Conservation (phyloP, 2,113 vertebrate species). For the Elaphurus davidianus region DNA sequence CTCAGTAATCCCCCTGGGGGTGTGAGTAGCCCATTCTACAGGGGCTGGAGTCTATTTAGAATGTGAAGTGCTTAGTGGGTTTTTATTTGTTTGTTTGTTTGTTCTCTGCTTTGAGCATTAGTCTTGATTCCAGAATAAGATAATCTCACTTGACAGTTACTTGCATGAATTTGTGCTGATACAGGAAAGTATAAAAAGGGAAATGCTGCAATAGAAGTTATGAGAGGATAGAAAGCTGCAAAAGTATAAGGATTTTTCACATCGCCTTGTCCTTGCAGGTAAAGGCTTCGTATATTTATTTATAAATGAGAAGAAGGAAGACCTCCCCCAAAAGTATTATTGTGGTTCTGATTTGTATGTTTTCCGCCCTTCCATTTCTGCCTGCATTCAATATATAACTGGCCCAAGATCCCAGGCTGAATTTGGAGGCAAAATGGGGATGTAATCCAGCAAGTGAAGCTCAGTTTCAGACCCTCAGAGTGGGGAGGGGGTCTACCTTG, state of each 20-base stretch:
- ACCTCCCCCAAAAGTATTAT: not conserved
- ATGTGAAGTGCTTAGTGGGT: not conserved
- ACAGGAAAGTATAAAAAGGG: not conserved
- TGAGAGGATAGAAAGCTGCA: not conserved
- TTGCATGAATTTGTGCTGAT: not conserved
- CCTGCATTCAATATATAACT: not conserved
- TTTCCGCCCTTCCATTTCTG: not conserved
- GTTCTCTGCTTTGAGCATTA: not conserved
- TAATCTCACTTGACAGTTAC: conserved; percentile 22
- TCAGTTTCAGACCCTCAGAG: not conserved
- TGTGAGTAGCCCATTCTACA: not conserved
- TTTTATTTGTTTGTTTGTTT: not conserved
- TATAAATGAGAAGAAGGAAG: not conserved
- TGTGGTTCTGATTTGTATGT: not conserved
- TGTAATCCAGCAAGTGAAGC: not conserved
- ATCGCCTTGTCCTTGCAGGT: not conserved
- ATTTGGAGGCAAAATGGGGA: not conserved
- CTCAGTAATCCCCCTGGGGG: not conserved
- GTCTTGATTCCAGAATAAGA: not conserved
- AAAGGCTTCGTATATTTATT: not conserved
- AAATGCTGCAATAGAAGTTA: not conserved
- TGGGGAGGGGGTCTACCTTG: accelerated
- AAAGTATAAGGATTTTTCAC: not conserved
- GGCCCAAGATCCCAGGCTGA: not conserved
- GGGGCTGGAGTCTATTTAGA: not conserved